Conservation (phyloP, 2,888 invertebrate genomes). For the Drosophila antonietae region DNA sequence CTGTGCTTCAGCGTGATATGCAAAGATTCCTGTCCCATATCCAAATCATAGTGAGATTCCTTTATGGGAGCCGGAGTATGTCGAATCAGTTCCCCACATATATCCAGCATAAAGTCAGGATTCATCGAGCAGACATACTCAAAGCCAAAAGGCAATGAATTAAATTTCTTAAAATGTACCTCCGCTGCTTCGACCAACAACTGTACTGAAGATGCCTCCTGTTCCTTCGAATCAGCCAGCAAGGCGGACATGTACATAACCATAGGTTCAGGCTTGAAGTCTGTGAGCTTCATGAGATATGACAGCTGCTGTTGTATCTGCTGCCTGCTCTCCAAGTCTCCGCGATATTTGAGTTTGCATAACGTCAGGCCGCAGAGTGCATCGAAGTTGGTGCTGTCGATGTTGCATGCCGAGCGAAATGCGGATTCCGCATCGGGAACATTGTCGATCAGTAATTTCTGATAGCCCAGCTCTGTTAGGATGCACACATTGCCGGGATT, state of each 20-base stretch:
- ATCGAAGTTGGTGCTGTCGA: constrained; percentile 92
- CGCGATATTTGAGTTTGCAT: constrained; percentile 90
- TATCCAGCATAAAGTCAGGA: constrained; percentile 93
- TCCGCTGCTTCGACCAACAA: constrained; percentile 88
- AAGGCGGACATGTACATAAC: constrained; percentile 87
- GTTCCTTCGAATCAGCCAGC: constrained; percentile 85
- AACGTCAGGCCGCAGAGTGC: constrained; percentile 93
- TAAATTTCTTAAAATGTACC: constrained; percentile 85
- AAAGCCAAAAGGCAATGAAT: constrained; percentile 89
- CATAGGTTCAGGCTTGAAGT: constrained; percentile 86
- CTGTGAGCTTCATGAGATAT: constrained; percentile 92
- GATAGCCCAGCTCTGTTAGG: constrained; percentile 93
- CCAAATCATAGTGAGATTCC: constrained; percentile 51
- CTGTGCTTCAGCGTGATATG: constrained; percentile 86
- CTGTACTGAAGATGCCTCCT: constrained; percentile 86
- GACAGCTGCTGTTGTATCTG: constrained; percentile 94
- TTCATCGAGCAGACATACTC: constrained; percentile 91
- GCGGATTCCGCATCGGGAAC: constrained; percentile 91
- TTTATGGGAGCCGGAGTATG: constrained; percentile 89
- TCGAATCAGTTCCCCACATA: constrained; percentile 91
- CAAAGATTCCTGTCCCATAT: constrained; percentile 85
- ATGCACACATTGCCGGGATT: constrained; percentile 87
- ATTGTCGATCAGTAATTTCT: constrained; percentile 90
- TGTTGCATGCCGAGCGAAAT: constrained; percentile 92
- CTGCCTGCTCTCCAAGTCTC: constrained; percentile 82